A percentile compares a stretch with the other conserved stretches of the same genome.
These are phyloP conservation scores for Drosophila albomicans DNA, from an alignment of 1,140 invertebrate genomes.

Conservation along the genomic window DNA sequence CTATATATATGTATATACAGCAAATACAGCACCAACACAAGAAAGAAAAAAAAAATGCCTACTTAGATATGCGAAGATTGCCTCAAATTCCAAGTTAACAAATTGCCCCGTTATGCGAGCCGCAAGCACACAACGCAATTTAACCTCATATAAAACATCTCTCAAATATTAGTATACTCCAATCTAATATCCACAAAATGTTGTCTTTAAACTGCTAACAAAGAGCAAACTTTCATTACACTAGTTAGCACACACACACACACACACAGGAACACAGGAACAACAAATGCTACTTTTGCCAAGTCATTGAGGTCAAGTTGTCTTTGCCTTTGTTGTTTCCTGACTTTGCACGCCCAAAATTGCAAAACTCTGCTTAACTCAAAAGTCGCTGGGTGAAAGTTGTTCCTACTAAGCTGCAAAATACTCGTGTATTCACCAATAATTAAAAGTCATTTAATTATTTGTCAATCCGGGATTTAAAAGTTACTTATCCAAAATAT, in stretches of 20 bases:
- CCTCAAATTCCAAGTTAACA: conserved; percentile 21
- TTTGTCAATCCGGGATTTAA: neutral
- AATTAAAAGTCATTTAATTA: conserved; percentile 7
- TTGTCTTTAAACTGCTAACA: neutral
- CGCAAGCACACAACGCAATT: neutral
- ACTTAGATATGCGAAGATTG: conserved; percentile 30
- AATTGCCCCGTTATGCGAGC: conserved; percentile 8
- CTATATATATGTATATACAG: neutral
- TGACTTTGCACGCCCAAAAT: neutral
- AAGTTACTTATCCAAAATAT: too few relatives aligned
- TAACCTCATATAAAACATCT: neutral
- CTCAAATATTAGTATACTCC: neutral
- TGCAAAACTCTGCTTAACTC: neutral
- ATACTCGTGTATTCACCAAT: neutral
- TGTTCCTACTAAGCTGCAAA: too few relatives aligned
- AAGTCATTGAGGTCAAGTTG: conserved; percentile 1
- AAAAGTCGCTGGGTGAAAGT: too few relatives aligned
- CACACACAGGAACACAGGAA: neutral
- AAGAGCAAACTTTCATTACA: neutral
- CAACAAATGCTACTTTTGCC: neutral
- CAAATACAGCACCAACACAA: neutral
- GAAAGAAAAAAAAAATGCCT: neutral
- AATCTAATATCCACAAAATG: neutral
- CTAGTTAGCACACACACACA: too few relatives aligned
- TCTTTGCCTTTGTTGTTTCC: too few relatives aligned